Evolutionary conservation across 2,888 invertebrate species (phyloP), one percentile per base, ranked within the genome.

Genomic region (Neoitamus cyanurus): DNA sequence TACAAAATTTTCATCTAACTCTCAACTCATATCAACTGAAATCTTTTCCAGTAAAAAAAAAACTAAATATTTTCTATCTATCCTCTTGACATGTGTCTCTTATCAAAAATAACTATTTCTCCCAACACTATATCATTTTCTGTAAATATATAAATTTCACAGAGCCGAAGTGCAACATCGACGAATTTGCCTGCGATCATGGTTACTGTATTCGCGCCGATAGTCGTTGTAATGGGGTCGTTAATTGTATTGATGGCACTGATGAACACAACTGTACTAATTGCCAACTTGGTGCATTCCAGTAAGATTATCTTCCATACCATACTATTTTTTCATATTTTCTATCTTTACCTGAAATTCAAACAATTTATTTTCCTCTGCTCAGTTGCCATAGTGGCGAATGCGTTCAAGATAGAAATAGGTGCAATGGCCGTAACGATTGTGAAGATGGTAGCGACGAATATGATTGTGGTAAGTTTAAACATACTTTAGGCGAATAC

Each of bases 361-460:
- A 78, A 82, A 75, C 15, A 46, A 37, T 84, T 73, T 25, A 83
- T 84, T 83, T 77, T 48, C 82, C 34, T 58, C 13, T 68, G 77
- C 84, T 25, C 86, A 91, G 91, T 88, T 91, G 95, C 91, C 92
- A 92, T 89, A 93, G 93, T 90, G 94, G 94, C 89, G 91, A 92
- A 90, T 95, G 94, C 92, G 93, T 94, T 87, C 92, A 93, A 87
- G 89, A 90, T 87, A 91, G 91, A 88, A 92, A 93, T 88, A 92
- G 91, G 77, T 95, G 95, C 90, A 93, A 95, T 88, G 90, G 91
- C 72, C 87, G 87, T 13, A 83, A 77, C 3, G 93, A 94, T 88
- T 94, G 94, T 89, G 90, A 92, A 86, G 93, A 92, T 87, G 93
- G 92, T 34, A 94, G 94, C 88, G 95, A 95, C 88, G 95, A 95